A percentile compares a stretch with the other conserved stretches of the same genome.
These are phyloP conservation scores for Catostylus mosaicus DNA, from an alignment of 30 jellyfish, hydroid and myxozoan genomes.

Conservation along the genomic window DNA sequence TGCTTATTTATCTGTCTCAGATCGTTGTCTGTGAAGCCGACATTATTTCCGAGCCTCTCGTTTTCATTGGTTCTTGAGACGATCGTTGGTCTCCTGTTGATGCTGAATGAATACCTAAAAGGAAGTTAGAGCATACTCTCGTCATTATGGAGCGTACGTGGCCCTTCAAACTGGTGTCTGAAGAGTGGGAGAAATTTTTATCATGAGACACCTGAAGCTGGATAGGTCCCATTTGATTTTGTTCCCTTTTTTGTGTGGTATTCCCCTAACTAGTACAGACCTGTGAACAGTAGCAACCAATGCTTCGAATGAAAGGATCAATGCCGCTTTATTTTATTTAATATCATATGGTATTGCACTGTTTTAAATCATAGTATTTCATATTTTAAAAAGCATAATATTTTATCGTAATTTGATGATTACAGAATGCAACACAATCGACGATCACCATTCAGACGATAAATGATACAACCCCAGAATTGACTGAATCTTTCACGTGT, in stretches of 20 bases:
- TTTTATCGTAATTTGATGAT: neutral
- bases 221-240: no score
- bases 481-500: constrained; percentile 65
- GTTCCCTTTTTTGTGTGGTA: no score
- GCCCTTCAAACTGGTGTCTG: no score
- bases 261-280: no score
- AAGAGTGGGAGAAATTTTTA: no score
- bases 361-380: no score
- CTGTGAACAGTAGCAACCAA: no score
- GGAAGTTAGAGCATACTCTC: neutral
- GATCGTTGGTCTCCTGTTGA: constrained; percentile 71
- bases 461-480: constrained; percentile 85
- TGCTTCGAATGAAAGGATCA: no score
- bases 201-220: no score
- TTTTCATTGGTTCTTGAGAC: constrained; percentile 61
- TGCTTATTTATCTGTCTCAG: constrained; percentile 75
- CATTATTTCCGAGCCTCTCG: constrained; percentile 70
- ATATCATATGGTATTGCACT: no score
- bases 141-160: neutral
- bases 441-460: constrained; percentile 37
- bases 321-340: no score
- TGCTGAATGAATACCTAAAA: constrained; percentile 76
- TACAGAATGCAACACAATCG: constrained; percentile 47
- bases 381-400: no score
- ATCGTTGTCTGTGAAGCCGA: constrained; percentile 74